Evolutionary conservation across 2,113 vertebrate species (phyloP).

Genomic region (Sterrhoptilus dennistouni): DNA sequence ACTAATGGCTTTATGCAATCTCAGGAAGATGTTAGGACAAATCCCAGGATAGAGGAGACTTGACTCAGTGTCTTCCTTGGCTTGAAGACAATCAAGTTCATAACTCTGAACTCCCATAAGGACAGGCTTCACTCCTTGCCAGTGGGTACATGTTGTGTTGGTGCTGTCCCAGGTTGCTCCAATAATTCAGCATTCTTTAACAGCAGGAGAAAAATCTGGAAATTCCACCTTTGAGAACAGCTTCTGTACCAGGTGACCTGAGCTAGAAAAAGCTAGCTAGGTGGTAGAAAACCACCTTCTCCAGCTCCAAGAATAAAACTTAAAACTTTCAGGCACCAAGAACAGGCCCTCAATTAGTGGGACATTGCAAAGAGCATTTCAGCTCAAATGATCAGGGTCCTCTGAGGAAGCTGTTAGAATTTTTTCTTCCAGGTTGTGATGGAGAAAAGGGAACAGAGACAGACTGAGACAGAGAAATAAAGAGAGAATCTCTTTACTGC

Average conservation of each 20-base stretch:
- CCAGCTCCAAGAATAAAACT: not conserved
- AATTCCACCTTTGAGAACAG: not conserved
- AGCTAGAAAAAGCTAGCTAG: not conserved
- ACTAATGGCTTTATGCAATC: not conserved
- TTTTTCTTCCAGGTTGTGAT: not conserved
- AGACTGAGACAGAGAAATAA: not conserved
- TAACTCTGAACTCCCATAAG: not conserved
- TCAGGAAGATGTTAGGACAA: not conserved
- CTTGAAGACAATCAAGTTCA: not conserved
- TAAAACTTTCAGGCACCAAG: not conserved
- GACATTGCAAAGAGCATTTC: not conserved
- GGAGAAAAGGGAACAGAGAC: not conserved
- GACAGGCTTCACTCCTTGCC: not conserved
- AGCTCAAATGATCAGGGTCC: not conserved
- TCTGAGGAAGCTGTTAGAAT: not conserved
- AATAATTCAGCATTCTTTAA: not conserved
- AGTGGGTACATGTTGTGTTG: accelerated
- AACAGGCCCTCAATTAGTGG: not conserved
- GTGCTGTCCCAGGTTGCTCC: not conserved
- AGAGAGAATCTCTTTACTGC: not conserved
- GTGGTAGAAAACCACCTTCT: not conserved
- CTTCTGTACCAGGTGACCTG: not conserved
- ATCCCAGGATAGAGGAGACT: not conserved
- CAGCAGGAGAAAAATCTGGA: not conserved
- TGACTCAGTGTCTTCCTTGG: not conserved